phyloP scores from a whole-genome alignment of 2,797 vertebrate species.

The Rhinichthys osculus region DNA sequence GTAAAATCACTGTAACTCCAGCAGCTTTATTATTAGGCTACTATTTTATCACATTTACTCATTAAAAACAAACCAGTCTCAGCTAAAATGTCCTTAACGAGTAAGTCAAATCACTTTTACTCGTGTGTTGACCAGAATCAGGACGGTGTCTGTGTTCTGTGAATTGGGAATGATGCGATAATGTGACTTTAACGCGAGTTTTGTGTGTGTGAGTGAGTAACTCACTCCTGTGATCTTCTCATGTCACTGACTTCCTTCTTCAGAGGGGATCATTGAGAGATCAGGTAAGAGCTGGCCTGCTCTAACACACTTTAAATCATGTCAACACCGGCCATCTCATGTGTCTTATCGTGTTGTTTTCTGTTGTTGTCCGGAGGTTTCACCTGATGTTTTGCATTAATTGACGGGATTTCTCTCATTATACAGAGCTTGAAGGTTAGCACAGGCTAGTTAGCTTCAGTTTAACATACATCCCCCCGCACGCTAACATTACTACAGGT shows the following conservation, averaged over 20 bases:
- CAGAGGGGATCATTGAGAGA: constrained; percentile 44
- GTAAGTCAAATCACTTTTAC: neutral
- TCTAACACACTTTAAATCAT: constrained; percentile 23
- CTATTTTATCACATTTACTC: neutral
- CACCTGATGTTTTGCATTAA: constrained; percentile 1
- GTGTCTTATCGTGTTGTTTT: neutral
- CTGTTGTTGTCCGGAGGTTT: neutral
- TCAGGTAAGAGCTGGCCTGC: constrained; percentile 37
- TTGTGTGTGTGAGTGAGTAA: constrained; percentile 4
- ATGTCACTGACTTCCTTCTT: constrained; percentile 40
- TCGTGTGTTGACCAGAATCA: neutral
- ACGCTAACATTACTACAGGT: neutral
- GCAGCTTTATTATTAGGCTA: neutral
- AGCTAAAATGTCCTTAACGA: neutral
- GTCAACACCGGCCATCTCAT: neutral
- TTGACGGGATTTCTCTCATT: constrained; percentile 4
- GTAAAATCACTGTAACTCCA: neutral
- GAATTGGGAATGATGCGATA: neutral
- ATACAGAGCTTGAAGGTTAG: constrained; percentile 30
- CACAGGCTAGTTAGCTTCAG: constrained; percentile 45
- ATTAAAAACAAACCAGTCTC: neutral
- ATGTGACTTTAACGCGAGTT: constrained; percentile 36
- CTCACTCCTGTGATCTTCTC: constrained; percentile 29
- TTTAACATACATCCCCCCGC: neutral
- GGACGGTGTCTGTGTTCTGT: neutral